phyloP scores from a whole-genome alignment of 1,140 invertebrate species.

The Ceratina australensis region DNA sequence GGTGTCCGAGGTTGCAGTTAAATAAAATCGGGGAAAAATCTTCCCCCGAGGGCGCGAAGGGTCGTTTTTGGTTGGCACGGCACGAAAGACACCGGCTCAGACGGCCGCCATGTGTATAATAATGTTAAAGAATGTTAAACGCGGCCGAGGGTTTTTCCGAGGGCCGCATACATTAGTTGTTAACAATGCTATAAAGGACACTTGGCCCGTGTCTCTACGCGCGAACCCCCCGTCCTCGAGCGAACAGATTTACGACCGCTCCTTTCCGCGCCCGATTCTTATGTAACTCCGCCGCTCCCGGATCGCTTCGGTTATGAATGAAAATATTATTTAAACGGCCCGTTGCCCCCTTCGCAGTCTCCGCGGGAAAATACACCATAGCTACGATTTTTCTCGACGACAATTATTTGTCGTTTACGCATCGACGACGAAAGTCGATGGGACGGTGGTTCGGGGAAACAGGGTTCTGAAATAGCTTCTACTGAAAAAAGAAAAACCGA shows the following conservation, averaged over 20 bases:
- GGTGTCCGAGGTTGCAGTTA: constrained; percentile 62
- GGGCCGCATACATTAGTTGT: constrained; percentile 79
- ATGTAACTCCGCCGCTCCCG: constrained; percentile 62
- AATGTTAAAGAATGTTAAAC: constrained; percentile 80
- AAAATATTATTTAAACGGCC: constrained; percentile 21
- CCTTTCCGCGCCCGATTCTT: constrained; percentile 71
- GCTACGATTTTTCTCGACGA: no score
- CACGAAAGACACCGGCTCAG: constrained; percentile 52
- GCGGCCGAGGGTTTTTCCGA: constrained; percentile 62
- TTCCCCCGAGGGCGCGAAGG: constrained; percentile 55
- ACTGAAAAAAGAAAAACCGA: not conserved
- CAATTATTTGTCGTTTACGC: no score
- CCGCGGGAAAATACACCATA: not conserved
- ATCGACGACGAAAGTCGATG: no score
- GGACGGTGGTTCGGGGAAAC: not conserved
- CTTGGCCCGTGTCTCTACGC: constrained; percentile 67
- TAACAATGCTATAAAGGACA: constrained; percentile 80
- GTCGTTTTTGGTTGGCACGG: constrained; percentile 50
- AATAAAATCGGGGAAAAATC: constrained; percentile 64
- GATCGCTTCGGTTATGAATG: constrained; percentile 29
- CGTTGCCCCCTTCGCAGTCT: not conserved
- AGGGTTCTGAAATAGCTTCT: not conserved
- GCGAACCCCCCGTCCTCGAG: constrained; percentile 44
- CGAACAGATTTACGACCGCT: constrained; percentile 72
- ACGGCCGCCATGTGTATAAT: constrained; percentile 79